Conservation (phyloP, 2,888 invertebrate genomes). For the Erebia epiphron region DNA sequence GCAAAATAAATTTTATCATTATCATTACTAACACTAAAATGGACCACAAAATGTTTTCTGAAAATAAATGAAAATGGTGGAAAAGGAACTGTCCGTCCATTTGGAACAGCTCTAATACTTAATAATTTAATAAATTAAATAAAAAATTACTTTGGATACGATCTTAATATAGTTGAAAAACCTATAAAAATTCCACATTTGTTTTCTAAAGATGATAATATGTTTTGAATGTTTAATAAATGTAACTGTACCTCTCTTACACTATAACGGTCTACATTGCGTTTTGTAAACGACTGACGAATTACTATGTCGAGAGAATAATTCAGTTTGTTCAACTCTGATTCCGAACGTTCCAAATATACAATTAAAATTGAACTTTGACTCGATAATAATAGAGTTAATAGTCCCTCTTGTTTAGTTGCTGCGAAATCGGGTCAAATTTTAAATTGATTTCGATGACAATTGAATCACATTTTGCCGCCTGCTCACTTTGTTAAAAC, state of each 20-base stretch:
- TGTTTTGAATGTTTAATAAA: background rate
- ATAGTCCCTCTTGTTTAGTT: conserved; percentile 6
- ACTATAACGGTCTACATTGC: conserved; percentile 23
- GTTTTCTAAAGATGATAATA: too few species aligned
- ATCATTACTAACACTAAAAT: too few species aligned
- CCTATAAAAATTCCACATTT: too few species aligned
- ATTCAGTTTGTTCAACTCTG: conserved; percentile 31
- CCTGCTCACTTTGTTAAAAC: conserved; percentile 24
- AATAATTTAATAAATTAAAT: too few species aligned
- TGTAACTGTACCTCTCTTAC: conserved; percentile 5
- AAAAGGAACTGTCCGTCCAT: too few species aligned
- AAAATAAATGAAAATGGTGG: too few species aligned
- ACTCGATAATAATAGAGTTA: conserved; percentile 26
- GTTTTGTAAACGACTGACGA: conserved; percentile 39
- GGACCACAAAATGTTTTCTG: too few species aligned
- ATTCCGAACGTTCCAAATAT: conserved; percentile 24
- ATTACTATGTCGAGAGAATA: conserved; percentile 37
- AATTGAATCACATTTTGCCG: conserved; percentile 45
- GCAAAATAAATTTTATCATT: too few species aligned
- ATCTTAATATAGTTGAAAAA: too few species aligned
- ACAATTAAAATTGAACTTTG: conserved; percentile 40
- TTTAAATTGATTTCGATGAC: conserved; percentile 47
- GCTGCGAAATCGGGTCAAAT: conserved; percentile 44
- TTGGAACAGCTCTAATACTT: too few species aligned
- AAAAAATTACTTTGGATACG: too few species aligned